Evolutionary conservation across 2,113 vertebrate genomes (phyloP), one percentile per base, ranked within the genome.

Genomic region (Pan paniscus): DNA sequence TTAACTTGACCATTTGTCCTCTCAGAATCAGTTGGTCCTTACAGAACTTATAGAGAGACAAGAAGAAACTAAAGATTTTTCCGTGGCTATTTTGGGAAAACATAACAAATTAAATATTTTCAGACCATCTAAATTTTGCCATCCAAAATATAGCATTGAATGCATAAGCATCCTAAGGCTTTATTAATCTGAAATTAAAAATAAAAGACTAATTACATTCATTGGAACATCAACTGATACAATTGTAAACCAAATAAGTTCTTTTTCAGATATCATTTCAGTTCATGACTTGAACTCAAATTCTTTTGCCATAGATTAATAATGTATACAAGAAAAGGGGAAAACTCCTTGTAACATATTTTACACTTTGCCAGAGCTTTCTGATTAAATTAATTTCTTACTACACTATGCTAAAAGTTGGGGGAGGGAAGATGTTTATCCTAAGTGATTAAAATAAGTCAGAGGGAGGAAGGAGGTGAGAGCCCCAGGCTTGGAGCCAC

Each of bases 361-460:
- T 89, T n/a, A 85, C 2, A 64, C 16, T 89, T 92, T 86, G 18
- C 23, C 52, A 88, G 78, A 84, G 43, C 30, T 84, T 78, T 95
- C 70, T 93, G 40, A 89, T 73, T 85, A 73, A 85, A 81, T 93
- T 96, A 91, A 92, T 89, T 82, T 86, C 57, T 78, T 48, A 79
- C 9, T 23, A 64, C 30, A 50, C 10, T 83, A 64, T 57, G n/a
- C 76, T 75, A 40, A 78, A 79, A 83, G 17, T 35, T 84, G 3
- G 1, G 27, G 43, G 8, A 57, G n/a, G 38, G 38, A n/a, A 87
- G 16, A 30, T 75, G 12, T 94, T 94, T 50, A 68, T 40, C 4
- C 20, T 48, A 61, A 90, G 72, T 79, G 50, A 94, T 55, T 88
- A 78, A 93, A 79, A 92, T 17, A 52, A 32, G 23, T 93, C 18